A percentile compares a stretch with the other conserved stretches of the same genome.
Evolutionary conservation across 35 echinoderm and acorn worm genomes (phyloP).

Genomic region (Lytechinus pictus): DNA sequence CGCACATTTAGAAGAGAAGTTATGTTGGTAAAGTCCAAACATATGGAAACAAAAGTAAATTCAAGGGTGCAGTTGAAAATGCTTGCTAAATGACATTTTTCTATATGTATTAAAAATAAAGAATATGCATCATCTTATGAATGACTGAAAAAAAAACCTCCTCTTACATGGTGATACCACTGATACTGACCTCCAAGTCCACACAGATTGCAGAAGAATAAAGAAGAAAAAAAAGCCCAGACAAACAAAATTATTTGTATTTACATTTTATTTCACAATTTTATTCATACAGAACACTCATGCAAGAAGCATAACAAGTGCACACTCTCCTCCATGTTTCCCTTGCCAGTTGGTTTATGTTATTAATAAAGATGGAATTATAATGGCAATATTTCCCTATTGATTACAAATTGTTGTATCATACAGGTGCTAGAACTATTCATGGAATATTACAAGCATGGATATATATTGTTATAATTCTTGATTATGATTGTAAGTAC

Average conservation of each 20-base stretch:
- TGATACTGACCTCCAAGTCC: too few relatives aligned
- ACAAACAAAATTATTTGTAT: not conserved
- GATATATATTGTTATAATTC: not conserved
- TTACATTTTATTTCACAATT: conserved; percentile 15
- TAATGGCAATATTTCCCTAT: not conserved
- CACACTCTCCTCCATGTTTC: not conserved
- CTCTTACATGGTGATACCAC: not conserved
- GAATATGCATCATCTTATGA: too few relatives aligned
- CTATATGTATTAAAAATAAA: too few relatives aligned
- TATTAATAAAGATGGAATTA: not conserved
- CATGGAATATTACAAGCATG: not conserved
- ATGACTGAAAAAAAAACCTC: too few relatives aligned
- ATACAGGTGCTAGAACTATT: not conserved
- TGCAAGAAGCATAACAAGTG: not conserved
- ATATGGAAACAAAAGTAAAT: too few relatives aligned
- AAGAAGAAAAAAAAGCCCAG: not conserved
- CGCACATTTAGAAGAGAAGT: too few relatives aligned
- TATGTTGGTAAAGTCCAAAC: too few relatives aligned
- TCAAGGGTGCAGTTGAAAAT: too few relatives aligned
- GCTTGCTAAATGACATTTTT: too few relatives aligned
- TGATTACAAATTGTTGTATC: not conserved
- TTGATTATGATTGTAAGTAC: not conserved
- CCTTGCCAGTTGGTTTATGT: not conserved
- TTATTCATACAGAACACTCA: not conserved
- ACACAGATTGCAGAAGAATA: not conserved